Evolutionary conservation across 2,113 vertebrate species (phyloP).

Genomic region (Silurus asotus): DNA sequence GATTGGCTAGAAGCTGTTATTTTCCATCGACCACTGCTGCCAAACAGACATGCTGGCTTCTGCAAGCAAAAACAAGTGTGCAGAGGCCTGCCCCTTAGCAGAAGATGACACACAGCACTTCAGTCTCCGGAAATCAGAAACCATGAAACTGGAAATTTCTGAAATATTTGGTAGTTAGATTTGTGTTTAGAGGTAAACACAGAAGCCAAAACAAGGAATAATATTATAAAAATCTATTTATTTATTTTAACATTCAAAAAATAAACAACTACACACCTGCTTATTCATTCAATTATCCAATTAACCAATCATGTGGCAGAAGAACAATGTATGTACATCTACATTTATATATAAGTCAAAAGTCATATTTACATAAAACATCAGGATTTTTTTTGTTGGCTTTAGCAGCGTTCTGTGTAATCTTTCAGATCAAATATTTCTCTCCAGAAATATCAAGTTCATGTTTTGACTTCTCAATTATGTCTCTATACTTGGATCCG

Average conservation of each 20-base stretch:
- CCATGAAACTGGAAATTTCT: constrained; percentile 1
- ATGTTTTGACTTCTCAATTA: background rate
- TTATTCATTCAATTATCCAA: background rate
- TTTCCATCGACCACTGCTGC: constrained; percentile 25
- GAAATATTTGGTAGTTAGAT: background rate
- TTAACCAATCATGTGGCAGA: background rate
- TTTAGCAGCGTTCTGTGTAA: background rate
- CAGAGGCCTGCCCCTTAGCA: constrained; percentile 10
- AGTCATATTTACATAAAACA: background rate
- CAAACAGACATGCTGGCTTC: background rate
- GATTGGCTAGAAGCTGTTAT: constrained; percentile 33
- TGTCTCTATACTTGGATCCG: background rate
- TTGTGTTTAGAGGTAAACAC: background rate
- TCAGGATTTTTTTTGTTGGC: background rate
- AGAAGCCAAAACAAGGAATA: background rate
- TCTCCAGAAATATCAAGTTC: background rate
- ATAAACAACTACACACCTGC: background rate
- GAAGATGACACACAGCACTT: background rate
- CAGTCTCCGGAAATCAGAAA: background rate
- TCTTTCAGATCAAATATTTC: background rate
- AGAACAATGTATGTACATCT: background rate
- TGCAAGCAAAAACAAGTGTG: constrained; percentile 35
- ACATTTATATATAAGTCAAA: background rate
- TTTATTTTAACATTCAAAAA: background rate
- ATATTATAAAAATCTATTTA: background rate